phyloP scores from a whole-genome alignment of 2,888 invertebrate species.

The Tenodera sinensis region DNA sequence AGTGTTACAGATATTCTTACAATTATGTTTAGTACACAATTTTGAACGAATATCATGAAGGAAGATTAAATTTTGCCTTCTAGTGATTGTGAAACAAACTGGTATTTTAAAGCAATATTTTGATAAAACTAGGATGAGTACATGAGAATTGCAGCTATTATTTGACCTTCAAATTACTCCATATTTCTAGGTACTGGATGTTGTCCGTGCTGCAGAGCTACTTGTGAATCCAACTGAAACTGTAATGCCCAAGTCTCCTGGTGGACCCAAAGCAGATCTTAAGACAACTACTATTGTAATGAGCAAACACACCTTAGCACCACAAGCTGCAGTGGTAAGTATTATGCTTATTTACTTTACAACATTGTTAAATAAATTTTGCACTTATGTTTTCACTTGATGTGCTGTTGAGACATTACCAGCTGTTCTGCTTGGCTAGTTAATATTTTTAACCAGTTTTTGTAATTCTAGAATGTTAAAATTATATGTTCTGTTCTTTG shows the following conservation, averaged over 20 bases:
- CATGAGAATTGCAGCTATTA: too few species aligned
- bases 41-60: too few species aligned
- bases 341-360: constrained; percentile 11
- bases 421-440: neutral
- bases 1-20: too few species aligned
- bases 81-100: too few species aligned
- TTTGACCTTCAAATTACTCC: too few species aligned
- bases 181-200: constrained; percentile 69
- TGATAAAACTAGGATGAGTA: too few species aligned
- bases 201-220: constrained; percentile 84
- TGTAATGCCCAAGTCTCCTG: constrained; percentile 71
- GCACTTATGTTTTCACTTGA: neutral
- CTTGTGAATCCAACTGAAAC: constrained; percentile 60
- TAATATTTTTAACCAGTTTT: neutral
- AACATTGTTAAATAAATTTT: neutral
- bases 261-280: constrained; percentile 57
- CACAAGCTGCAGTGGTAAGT: constrained; percentile 61
- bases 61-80: too few species aligned
- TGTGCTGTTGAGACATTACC: neutral
- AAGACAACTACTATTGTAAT: constrained; percentile 92
- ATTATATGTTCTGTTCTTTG: neutral
- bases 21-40: too few species aligned
- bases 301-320: constrained; percentile 87
- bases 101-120: too few species aligned
- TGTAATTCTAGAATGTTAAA: too few species aligned